Evolutionary conservation across 2,888 invertebrate genomes (phyloP).

Genomic region (Noctua pronuba): DNA sequence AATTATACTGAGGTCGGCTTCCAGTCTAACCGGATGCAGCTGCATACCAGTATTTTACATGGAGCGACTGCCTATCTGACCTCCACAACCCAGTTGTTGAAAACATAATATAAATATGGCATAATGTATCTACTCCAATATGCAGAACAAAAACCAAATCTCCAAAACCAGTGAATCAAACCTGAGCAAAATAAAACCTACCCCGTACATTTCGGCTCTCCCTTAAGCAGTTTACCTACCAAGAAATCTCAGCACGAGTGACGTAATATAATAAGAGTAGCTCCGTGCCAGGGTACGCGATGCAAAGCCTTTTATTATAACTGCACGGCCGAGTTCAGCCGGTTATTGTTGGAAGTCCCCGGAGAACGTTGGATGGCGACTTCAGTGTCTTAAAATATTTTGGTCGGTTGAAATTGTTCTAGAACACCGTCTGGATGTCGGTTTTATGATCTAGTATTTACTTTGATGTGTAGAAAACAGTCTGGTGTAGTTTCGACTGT

Average conservation of each 20-base stretch:
- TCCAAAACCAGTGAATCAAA: neutral
- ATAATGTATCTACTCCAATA: neutral
- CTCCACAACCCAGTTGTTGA: neutral
- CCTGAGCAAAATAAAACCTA: neutral
- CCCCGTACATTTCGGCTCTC: neutral
- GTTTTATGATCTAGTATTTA: conserved; percentile 11
- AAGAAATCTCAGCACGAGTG: conserved; percentile 31
- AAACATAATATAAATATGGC: too few species aligned
- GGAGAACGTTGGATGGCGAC: conserved; percentile 11
- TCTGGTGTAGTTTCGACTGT: neutral
- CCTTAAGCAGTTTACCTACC: conserved; percentile 23
- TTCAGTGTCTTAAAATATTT: conserved; percentile 51
- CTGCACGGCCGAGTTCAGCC: conserved; percentile 56
- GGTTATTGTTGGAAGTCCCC: conserved; percentile 60
- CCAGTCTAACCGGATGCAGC: too few species aligned
- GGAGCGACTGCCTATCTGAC: too few species aligned
- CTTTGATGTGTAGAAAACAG: neutral
- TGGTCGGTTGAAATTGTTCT: conserved; percentile 18
- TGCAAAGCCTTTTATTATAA: conserved; percentile 69
- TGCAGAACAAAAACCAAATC: neutral
- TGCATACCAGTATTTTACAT: too few species aligned
- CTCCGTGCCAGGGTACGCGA: conserved; percentile 49
- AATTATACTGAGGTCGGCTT: too few species aligned
- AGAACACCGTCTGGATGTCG: neutral
- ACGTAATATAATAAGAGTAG: conserved; percentile 64